Base-by-base conservation (phyloP, 2,797 vertebrate genomes). In the Liasis olivaceus region DNA sequence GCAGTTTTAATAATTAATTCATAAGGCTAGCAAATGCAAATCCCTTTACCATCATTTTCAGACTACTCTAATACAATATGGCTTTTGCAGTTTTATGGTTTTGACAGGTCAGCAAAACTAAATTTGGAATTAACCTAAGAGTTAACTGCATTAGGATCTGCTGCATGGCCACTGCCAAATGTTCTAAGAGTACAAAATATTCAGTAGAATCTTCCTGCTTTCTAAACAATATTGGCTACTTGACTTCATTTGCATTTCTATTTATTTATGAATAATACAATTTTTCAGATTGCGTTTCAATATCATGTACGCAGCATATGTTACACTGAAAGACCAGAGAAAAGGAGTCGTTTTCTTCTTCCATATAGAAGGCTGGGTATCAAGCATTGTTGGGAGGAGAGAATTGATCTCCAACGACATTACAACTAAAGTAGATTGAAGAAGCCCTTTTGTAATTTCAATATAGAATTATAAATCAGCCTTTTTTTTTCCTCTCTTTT, bases 71-170 rank as follows among this genome's bases (percentile, higher is more conserved):
- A 93, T 93, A 94, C 94, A 87, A 86, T 31, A 93, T 47, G 88
- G 89, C 93, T 95, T 81, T 69, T 89, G 72, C n/a, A 31, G 91
- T 90, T 94, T 58, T 47, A 94, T 0, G 66, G 85, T 92, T 95
- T 87, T 54, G 51, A 77, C 4, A 0, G 94, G 90, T 95, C 96
- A 96, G 96, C 96, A 96, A 91, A 96, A 94, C 31, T 85, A 93
- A 63, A 93, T 87, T 95, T 94, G 93, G 94, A 96, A 96, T 96
- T 95, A 97, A 96, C 66, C 47, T 89, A 84, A 72, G 95, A 95
- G 96, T 96, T 95, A 94, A 96, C 95, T 95, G 91, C 95, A 95
- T 90, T 96, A 93, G 92, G 91, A 95, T 66, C 85, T 95, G 86
- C 1, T 87, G 92, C 90, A 94, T 66, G 91, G 66, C 62, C 91